These are phyloP conservation scores for Erebia ligea DNA, from an alignment of 2,888 invertebrate species.

Conservation along the genomic window DNA sequence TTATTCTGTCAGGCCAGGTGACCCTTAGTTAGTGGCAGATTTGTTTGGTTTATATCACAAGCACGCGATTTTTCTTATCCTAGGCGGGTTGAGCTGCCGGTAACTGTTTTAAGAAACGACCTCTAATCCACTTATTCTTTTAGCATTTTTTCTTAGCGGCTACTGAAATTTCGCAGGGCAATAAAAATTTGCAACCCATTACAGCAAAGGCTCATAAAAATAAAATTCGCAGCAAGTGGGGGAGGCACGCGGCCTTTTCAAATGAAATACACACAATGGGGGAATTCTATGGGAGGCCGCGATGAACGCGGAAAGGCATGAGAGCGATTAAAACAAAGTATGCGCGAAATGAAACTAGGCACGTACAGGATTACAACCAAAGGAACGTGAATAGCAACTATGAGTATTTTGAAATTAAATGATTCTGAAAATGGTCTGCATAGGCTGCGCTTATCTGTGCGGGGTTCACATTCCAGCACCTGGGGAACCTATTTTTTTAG, in stretches of 20 bases:
- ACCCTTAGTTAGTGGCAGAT: too few relatives aligned
- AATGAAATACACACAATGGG: conserved; percentile 31
- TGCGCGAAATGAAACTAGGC: conserved; percentile 27
- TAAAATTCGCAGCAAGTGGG: conserved; percentile 19
- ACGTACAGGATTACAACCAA: conserved; percentile 16
- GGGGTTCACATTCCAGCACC: too few relatives aligned
- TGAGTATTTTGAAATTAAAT: not conserved
- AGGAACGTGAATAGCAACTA: conserved; percentile 4
- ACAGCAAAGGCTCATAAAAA: conserved; percentile 16
- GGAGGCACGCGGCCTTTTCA: conserved; percentile 17
- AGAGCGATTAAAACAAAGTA: conserved; percentile 30
- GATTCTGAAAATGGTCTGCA: not conserved
- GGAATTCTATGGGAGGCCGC: conserved; percentile 26
- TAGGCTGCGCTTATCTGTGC: too few relatives aligned
- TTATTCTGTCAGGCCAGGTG: too few relatives aligned
- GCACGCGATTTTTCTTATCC: too few relatives aligned
- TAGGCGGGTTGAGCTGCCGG: too few relatives aligned
- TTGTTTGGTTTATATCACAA: too few relatives aligned
- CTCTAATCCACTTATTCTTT: not conserved
- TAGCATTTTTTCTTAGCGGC: not conserved
- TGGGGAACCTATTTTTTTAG: too few relatives aligned
- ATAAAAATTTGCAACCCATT: conserved; percentile 13
- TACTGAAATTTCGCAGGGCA: conserved; percentile 9
- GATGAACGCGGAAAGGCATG: conserved; percentile 22
- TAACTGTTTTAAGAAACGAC: not conserved